Conservation (phyloP, 2,888 invertebrate genomes). For the Stenodera caucasica region DNA sequence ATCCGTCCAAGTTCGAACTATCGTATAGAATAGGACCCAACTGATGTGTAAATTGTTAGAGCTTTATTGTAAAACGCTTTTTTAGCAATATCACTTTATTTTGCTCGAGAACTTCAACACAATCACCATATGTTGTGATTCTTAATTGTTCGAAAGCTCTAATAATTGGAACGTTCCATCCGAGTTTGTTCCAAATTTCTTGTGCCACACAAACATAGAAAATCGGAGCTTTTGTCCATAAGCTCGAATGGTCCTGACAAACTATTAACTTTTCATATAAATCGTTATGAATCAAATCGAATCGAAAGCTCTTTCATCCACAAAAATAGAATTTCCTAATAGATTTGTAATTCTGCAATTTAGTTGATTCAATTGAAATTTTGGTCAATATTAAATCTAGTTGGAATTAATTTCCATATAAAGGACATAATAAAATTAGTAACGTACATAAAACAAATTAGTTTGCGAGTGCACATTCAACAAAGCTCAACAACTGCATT, state of each 20-base stretch:
- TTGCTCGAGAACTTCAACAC: neutral
- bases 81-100: neutral
- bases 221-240: neutral
- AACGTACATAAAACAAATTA: neutral
- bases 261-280: neutral
- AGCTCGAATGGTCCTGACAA: neutral
- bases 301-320: too few species aligned
- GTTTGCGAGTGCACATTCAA: neutral
- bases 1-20: neutral
- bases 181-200: neutral
- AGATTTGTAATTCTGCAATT: too few species aligned
- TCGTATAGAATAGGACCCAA: neutral
- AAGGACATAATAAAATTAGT: neutral
- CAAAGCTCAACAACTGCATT: constrained; percentile 1
- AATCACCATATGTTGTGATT: constrained; percentile 25
- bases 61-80: neutral
- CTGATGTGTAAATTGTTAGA: neutral
- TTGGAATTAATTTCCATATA: neutral
- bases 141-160: constrained; percentile 30
- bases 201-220: neutral
- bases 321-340: too few species aligned
- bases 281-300: neutral
- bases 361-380: neutral
- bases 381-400: neutral
- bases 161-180: constrained; percentile 25